phyloP scores from a whole-genome alignment of 2,888 invertebrate species.

The Phrixothrix hirtus region DNA sequence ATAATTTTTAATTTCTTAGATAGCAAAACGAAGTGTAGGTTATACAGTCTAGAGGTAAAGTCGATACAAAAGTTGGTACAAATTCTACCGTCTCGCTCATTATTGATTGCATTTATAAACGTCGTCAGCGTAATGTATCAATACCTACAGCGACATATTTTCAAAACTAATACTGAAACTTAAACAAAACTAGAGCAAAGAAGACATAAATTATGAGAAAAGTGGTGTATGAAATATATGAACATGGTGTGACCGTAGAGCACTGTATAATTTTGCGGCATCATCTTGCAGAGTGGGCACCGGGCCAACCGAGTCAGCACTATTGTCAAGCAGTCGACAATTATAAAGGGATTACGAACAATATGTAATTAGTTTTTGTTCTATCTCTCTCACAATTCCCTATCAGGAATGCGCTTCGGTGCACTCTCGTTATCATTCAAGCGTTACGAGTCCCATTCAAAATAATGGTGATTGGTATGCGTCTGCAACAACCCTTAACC shows the following conservation, averaged over 20 bases:
- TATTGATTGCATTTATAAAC: too few relatives aligned
- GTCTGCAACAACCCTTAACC: constrained; percentile 27
- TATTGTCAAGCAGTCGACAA: constrained; percentile 51
- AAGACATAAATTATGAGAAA: constrained; percentile 22
- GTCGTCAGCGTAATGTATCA: too few relatives aligned
- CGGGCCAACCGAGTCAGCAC: constrained; percentile 42
- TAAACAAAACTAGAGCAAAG: constrained; percentile 15
- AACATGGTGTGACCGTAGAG: constrained; percentile 34
- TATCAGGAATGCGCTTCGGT: constrained; percentile 32
- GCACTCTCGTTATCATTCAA: constrained; percentile 38
- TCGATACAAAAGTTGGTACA: too few relatives aligned
- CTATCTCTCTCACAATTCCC: constrained; percentile 24
- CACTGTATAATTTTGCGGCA: constrained; percentile 38
- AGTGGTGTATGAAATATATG: constrained; percentile 29
- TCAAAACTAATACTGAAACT: constrained; percentile 13
- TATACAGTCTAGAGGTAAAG: too few relatives aligned
- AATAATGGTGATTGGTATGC: constrained; percentile 39
- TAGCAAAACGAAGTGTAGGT: too few relatives aligned
- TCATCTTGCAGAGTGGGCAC: constrained; percentile 42
- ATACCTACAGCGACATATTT: background rate
- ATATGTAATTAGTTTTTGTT: constrained; percentile 50
- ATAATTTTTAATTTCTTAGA: too few relatives aligned
- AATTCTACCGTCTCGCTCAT: too few relatives aligned
- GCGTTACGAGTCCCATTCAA: constrained; percentile 36
- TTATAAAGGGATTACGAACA: constrained; percentile 52